Base-by-base conservation (phyloP, 2,113 vertebrate species). In the Phocoena sinus region DNA sequence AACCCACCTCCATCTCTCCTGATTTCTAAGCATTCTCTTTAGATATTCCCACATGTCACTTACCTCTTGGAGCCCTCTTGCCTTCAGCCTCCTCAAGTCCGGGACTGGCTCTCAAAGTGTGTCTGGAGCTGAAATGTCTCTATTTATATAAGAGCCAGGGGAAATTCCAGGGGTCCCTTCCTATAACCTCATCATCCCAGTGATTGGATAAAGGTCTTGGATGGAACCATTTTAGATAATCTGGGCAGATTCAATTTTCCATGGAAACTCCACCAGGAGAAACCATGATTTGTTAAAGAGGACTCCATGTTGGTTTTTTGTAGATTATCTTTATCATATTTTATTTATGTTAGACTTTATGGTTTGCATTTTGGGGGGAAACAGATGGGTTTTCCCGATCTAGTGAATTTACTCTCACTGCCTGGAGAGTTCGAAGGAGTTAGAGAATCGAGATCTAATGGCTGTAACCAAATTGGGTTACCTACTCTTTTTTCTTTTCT, bases 21-120 rank as follows among this genome's bases (percentile, higher is more conserved):
- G 3, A 23, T 7, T 26, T 1, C 58, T 12, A 15, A 38, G 4
- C 1, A 1, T 8, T 33, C 47, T 3, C 1, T 6, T 21, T 7
- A 50, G 10, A 53, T 3, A 0, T 23, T 31, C 47, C 76, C 47
- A 12, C 28, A 7, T 33, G 33, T 20, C 18, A 0, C 76, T 76
- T 8, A 89, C 84, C 95, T 20, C 77, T 8, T 2, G 4, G 0
- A 0, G 26, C 10, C 31, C 6, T 23, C 33, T 17, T 8, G 63
- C 14, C 53, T 60, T 31, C 20, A 20, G 47, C 38, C 36, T 60
- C 50, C 53, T 74, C 6, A 6, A 15, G 73, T 6, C 38, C 3
- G 1, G 6, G 58, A 5, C 41, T 6, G 14, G 31, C 87, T n/a
- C 31, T 31, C 58, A 21, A 6, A 9, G 11, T 28, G 36, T 8